These are phyloP conservation scores for Charadrius vociferus DNA, from an alignment of 2,113 vertebrate species.

Conservation along the genomic window DNA sequence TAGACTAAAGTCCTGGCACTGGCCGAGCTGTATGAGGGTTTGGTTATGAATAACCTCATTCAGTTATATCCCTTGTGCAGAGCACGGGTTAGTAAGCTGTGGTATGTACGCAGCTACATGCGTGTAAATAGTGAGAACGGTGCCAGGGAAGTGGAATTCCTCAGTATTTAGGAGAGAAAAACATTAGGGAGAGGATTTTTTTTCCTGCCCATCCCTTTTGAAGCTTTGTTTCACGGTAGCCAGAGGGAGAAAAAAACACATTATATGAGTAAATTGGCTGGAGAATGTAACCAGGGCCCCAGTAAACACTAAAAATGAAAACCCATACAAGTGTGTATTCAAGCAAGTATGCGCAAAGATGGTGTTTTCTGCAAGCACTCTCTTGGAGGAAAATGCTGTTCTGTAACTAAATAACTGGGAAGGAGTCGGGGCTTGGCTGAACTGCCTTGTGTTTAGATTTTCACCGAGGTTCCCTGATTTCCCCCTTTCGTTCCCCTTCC, in stretches of 20 bases:
- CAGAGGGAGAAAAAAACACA: slow-evolving; percentile 35
- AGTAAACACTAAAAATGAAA: slow-evolving; percentile 57
- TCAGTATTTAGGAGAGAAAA: slow-evolving; percentile 20
- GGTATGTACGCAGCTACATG: not conserved
- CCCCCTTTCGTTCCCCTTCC: not conserved
- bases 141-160: slow-evolving; percentile 23
- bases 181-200: not conserved
- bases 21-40: not conserved
- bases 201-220: not conserved
- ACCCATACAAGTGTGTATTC: slow-evolving; percentile 29
- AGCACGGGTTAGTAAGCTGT: slow-evolving; percentile 8
- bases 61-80: not conserved
- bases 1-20: not conserved
- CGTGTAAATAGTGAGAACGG: not conserved
- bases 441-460: not conserved
- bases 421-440: not conserved
- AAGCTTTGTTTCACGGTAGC: slow-evolving; percentile 41
- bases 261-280: slow-evolving; percentile 66
- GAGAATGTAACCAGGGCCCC: slow-evolving; percentile 58
- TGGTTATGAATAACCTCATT: slow-evolving; percentile 52
- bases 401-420: slow-evolving; percentile 1
- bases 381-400: slow-evolving; percentile 1
- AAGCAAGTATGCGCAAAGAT: slow-evolving; percentile 31
- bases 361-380: not conserved
- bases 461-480: not conserved